Conservation (phyloP, 2,888 invertebrate species). For the Catocala fraxini region DNA sequence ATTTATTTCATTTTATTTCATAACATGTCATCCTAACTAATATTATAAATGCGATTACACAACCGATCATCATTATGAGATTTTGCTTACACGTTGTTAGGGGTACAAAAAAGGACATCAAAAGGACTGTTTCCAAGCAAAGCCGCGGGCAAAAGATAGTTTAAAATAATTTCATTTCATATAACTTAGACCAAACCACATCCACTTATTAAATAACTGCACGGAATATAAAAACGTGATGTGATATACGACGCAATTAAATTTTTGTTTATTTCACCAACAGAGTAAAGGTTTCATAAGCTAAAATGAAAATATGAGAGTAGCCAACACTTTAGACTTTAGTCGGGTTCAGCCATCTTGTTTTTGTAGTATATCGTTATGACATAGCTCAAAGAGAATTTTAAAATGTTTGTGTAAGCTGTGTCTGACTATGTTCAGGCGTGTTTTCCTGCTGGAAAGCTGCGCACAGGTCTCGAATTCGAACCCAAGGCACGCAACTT, state of each 20-base stretch:
- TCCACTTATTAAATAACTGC: slow-evolving; percentile 15
- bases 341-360: background rate
- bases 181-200: slow-evolving; percentile 14
- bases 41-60: no score
- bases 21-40: no score
- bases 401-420: background rate
- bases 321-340: background rate
- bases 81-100: no score
- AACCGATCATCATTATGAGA: no score
- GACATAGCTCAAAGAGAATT: background rate
- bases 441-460: no score
- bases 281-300: slow-evolving; percentile 1
- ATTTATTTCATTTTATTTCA: no score
- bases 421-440: background rate
- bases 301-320: background rate
- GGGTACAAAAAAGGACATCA: no score
- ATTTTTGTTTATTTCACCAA: slow-evolving; percentile 11
- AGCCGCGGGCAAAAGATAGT: no score
- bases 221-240: slow-evolving; percentile 16
- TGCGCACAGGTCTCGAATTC: no score
- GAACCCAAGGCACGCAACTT: no score
- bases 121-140: no score
- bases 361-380: background rate
- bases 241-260: slow-evolving; percentile 12
- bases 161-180: background rate